Percentiles rank a stretch among this genome's conserved stretches.
Conservation (phyloP, 2,888 invertebrate species). For the Allacma fusca region DNA sequence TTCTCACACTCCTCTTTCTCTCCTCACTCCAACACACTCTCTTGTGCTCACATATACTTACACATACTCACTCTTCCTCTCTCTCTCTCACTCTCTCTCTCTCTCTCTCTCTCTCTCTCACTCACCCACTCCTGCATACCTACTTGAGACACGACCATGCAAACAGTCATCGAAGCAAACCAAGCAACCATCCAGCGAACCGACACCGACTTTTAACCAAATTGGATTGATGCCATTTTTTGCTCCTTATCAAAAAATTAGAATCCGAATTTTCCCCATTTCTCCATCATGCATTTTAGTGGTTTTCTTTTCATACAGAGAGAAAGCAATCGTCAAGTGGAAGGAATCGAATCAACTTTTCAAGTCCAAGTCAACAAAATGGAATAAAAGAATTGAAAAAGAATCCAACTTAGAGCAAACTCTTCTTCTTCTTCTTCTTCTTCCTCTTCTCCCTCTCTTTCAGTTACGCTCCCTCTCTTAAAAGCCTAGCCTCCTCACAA, state of each 20-base stretch:
- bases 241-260: conserved; percentile 59
- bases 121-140: background rate
- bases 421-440: conserved; percentile 18
- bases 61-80: conserved; percentile 21
- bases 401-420: conserved; percentile 29
- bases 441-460: conserved; percentile 12
- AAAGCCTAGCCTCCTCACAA: background rate
- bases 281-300: conserved; percentile 49
- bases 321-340: conserved; percentile 47
- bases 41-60: no score
- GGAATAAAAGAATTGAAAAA: conserved; percentile 46
- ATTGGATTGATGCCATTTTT: conserved; percentile 60
- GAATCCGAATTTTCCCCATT: conserved; percentile 56
- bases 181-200: conserved; percentile 31
- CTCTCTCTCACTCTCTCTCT: conserved; percentile 12
- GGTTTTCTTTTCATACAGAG: conserved; percentile 45
- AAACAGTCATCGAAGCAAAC: conserved; percentile 14
- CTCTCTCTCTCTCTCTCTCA: background rate
- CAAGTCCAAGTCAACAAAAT: conserved; percentile 36
- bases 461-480: conserved; percentile 9
- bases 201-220: conserved; percentile 56
- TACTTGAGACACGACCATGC: background rate
- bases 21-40: conserved; percentile 22
- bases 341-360: conserved; percentile 50
- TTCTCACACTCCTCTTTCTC: conserved; percentile 28